Conservation (phyloP, 2,113 vertebrate species). For the Danionella cerebrum region DNA sequence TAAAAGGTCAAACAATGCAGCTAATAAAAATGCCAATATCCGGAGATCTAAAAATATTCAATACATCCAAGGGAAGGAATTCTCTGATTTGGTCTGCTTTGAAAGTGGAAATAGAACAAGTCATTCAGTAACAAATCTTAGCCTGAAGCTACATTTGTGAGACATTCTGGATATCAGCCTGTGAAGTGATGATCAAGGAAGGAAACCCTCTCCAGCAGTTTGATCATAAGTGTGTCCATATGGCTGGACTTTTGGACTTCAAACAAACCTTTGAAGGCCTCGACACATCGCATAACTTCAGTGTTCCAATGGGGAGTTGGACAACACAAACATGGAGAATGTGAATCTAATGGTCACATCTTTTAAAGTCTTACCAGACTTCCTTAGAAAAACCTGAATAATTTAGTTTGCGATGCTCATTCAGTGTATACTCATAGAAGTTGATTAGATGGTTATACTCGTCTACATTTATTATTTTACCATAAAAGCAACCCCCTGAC, state of each 20-base stretch:
- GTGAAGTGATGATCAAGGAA: conserved; percentile 9
- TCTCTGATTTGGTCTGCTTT: too few relatives aligned
- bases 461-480: too few relatives aligned
- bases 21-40: background rate
- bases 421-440: too few relatives aligned
- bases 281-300: conserved; percentile 50
- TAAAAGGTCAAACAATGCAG: background rate
- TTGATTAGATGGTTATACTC: too few relatives aligned
- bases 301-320: conserved; percentile 40
- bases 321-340: conserved; percentile 42
- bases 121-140: background rate
- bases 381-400: conserved; percentile 1
- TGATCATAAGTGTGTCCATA: conserved; percentile 56
- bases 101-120: background rate
- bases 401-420: conserved; percentile 3
- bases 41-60: background rate
- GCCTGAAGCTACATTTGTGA: background rate
- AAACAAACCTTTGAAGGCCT: conserved; percentile 54
- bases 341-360: conserved; percentile 32
- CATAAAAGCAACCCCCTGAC: too few relatives aligned
- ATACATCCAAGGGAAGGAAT: conserved; percentile 11
- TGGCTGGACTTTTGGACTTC: conserved; percentile 54
- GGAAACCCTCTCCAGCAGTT: conserved; percentile 14
- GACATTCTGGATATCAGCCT: background rate
- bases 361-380: background rate